Evolutionary conservation across 2,113 vertebrate species (phyloP).

Genomic region (Tetraodon nigroviridis): DNA sequence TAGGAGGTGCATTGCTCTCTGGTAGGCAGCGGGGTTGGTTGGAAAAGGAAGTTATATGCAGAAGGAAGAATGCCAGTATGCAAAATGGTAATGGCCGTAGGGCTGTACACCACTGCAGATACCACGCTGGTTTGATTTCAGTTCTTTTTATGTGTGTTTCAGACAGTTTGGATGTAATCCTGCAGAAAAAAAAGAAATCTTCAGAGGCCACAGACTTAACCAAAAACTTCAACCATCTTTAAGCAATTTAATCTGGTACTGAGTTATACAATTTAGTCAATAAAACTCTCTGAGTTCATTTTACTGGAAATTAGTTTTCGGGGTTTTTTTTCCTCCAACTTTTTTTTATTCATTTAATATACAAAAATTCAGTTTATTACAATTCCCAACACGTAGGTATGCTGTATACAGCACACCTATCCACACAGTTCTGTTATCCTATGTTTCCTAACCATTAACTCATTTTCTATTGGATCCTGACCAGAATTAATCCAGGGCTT

Average conservation of each 20-base stretch:
- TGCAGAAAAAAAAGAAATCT: not conserved
- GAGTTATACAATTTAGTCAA: conserved; percentile 9
- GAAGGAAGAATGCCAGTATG: conserved; percentile 16
- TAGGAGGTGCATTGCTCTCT: conserved; percentile 20
- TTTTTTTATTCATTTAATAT: no score
- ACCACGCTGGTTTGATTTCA: not conserved
- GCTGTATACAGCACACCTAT: no score
- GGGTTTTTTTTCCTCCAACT: no score
- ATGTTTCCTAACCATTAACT: no score
- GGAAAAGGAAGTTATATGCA: conserved; percentile 8
- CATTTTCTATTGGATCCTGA: no score
- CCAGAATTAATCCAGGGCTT: not conserved
- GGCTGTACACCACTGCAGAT: conserved; percentile 21
- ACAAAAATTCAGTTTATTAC: no score
- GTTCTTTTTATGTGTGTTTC: not conserved
- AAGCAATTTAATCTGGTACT: conserved; percentile 2
- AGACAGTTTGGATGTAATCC: not conserved
- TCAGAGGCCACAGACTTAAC: not conserved
- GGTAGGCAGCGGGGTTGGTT: conserved; percentile 13
- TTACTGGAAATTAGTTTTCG: conserved; percentile 1
- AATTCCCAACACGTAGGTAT: no score
- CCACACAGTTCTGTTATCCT: no score
- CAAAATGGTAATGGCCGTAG: conserved; percentile 18
- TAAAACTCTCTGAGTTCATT: conserved; percentile 20
- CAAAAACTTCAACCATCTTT: not conserved